Percentiles rank a stretch among this genome's conserved stretches.
These are phyloP conservation scores for Pan troglodytes DNA, from an alignment of 2,113 vertebrate species.

Conservation along the genomic window DNA sequence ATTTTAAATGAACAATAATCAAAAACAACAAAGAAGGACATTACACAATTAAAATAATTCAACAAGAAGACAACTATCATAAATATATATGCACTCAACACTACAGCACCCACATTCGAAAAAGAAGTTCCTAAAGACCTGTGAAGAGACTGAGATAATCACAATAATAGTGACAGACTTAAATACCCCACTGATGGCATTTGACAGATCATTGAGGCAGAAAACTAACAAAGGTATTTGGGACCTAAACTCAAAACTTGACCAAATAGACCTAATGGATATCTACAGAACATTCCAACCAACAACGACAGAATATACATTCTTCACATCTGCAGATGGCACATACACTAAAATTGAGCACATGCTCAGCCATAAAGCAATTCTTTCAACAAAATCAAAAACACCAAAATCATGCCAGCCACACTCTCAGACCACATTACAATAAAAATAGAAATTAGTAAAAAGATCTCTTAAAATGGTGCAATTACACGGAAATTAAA, in stretches of 20 bases:
- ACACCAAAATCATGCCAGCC: not conserved
- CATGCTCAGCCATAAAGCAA: not conserved
- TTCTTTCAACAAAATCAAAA: not conserved
- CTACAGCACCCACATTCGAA: not conserved
- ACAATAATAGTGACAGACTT: not conserved
- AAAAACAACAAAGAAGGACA: not conserved
- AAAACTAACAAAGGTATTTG: not conserved
- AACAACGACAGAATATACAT: not conserved
- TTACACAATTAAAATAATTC: not conserved
- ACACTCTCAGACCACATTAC: not conserved
- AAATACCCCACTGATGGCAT: not conserved
- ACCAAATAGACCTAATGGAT: not conserved
- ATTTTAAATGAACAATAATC: not conserved
- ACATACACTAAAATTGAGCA: not conserved
- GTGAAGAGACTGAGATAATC: not conserved
- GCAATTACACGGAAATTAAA: not conserved
- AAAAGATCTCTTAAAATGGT: not conserved
- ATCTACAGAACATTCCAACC: not conserved
- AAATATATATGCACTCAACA: not conserved
- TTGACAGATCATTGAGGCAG: not conserved
- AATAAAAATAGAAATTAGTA: not conserved
- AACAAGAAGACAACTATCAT: not conserved
- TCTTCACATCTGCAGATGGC: not conserved
- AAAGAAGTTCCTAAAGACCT: no score
- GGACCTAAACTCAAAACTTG: not conserved